These are phyloP conservation scores for Tolypeutes matacus DNA, from an alignment of 2,797 vertebrate genomes.

Conservation along the genomic window DNA sequence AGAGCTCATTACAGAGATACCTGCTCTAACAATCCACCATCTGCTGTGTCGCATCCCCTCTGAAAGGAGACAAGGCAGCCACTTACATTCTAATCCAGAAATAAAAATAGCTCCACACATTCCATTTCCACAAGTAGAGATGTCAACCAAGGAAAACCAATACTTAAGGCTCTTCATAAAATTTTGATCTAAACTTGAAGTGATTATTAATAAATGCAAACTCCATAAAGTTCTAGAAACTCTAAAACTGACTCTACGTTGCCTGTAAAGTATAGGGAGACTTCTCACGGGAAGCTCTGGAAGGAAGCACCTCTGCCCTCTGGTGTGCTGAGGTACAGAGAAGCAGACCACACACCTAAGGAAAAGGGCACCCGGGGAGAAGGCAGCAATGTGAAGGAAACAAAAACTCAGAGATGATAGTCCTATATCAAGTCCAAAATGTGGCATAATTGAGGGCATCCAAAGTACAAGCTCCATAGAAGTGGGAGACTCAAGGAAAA, in stretches of 20 bases:
- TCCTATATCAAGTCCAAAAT: background rate
- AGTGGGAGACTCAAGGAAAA: background rate
- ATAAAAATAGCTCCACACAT: background rate
- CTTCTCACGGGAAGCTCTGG: background rate
- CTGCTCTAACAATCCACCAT: background rate
- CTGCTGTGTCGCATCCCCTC: background rate
- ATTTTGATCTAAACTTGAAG: background rate
- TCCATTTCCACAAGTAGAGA: slow-evolving; percentile 3
- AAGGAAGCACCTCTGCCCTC: background rate
- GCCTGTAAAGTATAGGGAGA: background rate
- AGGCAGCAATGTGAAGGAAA: background rate
- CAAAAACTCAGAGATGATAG: background rate
- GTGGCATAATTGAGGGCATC: background rate
- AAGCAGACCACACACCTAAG: background rate
- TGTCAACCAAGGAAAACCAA: slow-evolving; percentile 20
- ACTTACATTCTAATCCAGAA: background rate
- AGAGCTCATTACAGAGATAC: background rate
- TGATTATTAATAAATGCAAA: background rate
- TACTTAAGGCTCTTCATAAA: background rate
- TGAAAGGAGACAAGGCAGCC: background rate
- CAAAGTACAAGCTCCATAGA: background rate
- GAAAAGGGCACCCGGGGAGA: background rate
- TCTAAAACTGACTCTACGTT: background rate
- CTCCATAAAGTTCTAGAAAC: background rate
- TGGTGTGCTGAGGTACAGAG: background rate